Evolutionary conservation across 2,888 invertebrate species (phyloP).

Genomic region (Protophormia terraenovae): DNA sequence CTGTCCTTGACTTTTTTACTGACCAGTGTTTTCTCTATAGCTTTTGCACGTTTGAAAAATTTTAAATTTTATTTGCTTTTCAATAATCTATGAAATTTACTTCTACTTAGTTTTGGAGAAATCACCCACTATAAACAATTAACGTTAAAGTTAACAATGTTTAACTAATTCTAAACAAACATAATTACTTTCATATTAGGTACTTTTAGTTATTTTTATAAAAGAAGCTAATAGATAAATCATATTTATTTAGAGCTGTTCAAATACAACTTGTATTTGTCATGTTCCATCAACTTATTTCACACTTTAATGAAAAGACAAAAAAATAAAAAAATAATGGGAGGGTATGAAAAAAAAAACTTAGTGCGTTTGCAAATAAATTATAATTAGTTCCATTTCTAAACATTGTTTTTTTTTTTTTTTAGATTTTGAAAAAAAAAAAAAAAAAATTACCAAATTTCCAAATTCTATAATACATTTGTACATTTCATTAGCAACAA

Average conservation of each 20-base stretch:
- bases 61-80: no score
- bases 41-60: no score
- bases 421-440: neutral
- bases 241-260: slow-evolving; percentile 4
- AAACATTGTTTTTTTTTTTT: neutral
- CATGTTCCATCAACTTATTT: slow-evolving; percentile 38
- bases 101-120: neutral
- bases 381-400: slow-evolving; percentile 13
- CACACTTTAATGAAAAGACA: slow-evolving; percentile 46
- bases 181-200: no score
- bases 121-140: neutral
- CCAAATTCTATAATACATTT: neutral
- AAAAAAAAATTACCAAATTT: neutral
- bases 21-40: no score
- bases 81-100: neutral
- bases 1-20: neutral
- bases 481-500: slow-evolving; percentile 13
- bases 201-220: neutral
- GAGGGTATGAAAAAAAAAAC: neutral
- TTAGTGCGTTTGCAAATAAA: slow-evolving; percentile 8
- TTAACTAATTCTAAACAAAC: neutral
- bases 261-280: slow-evolving; percentile 21
- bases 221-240: slow-evolving; percentile 22
- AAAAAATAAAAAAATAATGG: neutral
- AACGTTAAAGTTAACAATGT: neutral